Conservation (phyloP, 2,888 invertebrate genomes). For the Terebella lapidaria region DNA sequence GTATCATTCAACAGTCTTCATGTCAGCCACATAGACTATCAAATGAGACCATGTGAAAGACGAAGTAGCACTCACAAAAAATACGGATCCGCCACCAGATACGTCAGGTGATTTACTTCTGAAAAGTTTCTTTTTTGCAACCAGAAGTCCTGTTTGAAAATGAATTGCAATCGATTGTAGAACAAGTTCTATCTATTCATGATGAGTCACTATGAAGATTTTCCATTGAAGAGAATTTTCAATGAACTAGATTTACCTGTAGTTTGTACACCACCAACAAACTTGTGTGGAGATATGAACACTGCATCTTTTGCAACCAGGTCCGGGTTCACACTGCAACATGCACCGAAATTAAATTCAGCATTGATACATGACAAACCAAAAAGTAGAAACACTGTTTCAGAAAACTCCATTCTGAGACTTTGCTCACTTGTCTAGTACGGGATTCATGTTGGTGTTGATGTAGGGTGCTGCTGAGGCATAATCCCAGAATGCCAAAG, state of each 20-base stretch:
- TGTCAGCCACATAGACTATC: neutral
- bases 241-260: slow-evolving; percentile 58
- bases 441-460: slow-evolving; percentile 79
- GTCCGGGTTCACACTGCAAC: slow-evolving; percentile 18
- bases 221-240: too few species aligned
- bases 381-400: neutral
- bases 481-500: slow-evolving; percentile 84
- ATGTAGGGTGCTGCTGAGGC: slow-evolving; percentile 76
- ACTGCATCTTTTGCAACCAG: slow-evolving; percentile 79
- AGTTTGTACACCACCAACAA: slow-evolving; percentile 83
- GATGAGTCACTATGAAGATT: too few species aligned
- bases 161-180: too few species aligned
- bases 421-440: slow-evolving; percentile 63
- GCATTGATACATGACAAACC: neutral
- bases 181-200: too few species aligned
- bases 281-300: slow-evolving; percentile 85
- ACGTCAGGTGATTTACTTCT: slow-evolving; percentile 56
- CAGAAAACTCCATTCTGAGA: too few species aligned
- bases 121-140: slow-evolving; percentile 59
- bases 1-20: too few species aligned
- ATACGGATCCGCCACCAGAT: slow-evolving; percentile 59
- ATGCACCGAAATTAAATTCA: neutral
- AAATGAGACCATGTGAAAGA: neutral
- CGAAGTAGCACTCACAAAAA: slow-evolving; percentile 57
- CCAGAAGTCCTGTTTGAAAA: slow-evolving; percentile 60